Evolutionary conservation across 2,113 vertebrate genomes (phyloP).

Genomic region (Tauraco erythrolophus): DNA sequence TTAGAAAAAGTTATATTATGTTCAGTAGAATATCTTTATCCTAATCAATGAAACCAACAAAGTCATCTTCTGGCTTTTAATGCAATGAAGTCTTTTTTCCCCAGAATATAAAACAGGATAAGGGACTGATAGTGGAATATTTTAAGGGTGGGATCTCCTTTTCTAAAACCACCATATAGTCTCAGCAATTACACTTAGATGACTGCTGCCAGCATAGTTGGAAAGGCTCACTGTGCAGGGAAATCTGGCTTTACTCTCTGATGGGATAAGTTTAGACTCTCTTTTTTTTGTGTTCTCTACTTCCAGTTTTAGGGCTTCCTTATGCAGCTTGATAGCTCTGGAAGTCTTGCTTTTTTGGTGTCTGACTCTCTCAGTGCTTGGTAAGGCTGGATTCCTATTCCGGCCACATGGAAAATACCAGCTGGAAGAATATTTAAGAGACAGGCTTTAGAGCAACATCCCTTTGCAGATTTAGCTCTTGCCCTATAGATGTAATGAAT

Average conservation of each 20-base stretch:
- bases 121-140: background rate
- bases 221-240: background rate
- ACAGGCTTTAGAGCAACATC: background rate
- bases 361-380: background rate
- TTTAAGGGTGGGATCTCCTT: slow-evolving; percentile 40
- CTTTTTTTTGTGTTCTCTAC: background rate
- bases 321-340: background rate
- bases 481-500: background rate
- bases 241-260: background rate
- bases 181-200: slow-evolving; percentile 34
- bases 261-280: background rate
- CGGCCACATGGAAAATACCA: background rate
- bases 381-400: background rate
- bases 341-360: background rate
- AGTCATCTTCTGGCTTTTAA: background rate
- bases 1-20: background rate
- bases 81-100: background rate
- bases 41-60: background rate
- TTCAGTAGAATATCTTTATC: background rate
- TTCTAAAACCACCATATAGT: slow-evolving; percentile 12
- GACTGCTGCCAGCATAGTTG: slow-evolving; percentile 6
- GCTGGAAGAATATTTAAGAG: background rate
- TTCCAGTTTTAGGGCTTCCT: background rate
- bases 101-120: background rate
- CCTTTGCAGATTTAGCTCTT: background rate